Base-by-base conservation (phyloP, 2,113 vertebrate genomes). In the Chamaetylas fuelleborni region DNA sequence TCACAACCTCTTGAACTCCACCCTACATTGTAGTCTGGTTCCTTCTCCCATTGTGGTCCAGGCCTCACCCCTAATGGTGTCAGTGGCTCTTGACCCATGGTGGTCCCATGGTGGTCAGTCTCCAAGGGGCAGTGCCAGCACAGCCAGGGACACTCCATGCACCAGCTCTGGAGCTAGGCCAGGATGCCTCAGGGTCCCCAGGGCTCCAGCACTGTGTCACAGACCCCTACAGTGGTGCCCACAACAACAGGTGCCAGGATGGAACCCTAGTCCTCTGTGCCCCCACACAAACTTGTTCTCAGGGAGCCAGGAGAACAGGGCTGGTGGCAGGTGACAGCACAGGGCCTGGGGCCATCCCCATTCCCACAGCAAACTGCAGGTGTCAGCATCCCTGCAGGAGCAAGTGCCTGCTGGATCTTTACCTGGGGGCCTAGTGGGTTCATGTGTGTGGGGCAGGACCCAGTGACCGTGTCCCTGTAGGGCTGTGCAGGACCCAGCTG, bases 381-480 rank as follows among this genome's bases (percentile, higher is more conserved):
- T 54, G 19, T 12, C 81, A 79, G 2, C 17, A 24, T 45, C 29
- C 81, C 11, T 0, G 1, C 17, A 72, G 16, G 9, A 51, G 12
- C 18, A 67, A 33, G 38, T 2, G 4, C 11, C 38, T 70, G 56
- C 18, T 89, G 57, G 26, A 89, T 14, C 29, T 64, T 71, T 48
- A 51, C 19, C 3, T 10, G 22, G 61, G 50, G 36, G 11, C 10
- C 24, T 0, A 0, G 31, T 72, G 85, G 65, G 61, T 28, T 36
- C 1, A n/a, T n/a, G n/a, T n/a, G 11, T 25, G 19, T 7, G 10
- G 25, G 11, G 3, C 45, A 92, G 69, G 14, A 74, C 47, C 22
- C 26, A n/a, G 31, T 60, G n/a, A 22, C 70, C 0, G 0, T 14
- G 24, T 80, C 19, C 50, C 53, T 3, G 0, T 6, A 7, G 11